These are phyloP conservation scores for Ophion costatus DNA, from an alignment of 2,888 invertebrate species.

Conservation along the genomic window DNA sequence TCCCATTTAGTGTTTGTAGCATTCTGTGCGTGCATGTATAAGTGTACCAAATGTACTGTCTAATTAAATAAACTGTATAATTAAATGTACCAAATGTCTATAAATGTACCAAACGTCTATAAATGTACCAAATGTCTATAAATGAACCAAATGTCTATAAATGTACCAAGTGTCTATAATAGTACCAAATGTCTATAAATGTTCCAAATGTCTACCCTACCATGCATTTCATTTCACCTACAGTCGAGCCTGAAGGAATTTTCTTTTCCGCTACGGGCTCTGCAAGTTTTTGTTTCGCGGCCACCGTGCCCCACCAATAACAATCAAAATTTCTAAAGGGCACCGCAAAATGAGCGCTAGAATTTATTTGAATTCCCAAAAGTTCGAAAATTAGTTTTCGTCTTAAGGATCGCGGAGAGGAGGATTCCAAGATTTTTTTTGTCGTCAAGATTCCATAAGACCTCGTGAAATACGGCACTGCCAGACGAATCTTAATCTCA, in stretches of 20 bases:
- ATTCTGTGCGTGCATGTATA: neutral
- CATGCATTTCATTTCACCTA: neutral
- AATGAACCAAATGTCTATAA: too few species aligned
- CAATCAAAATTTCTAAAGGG: too few species aligned
- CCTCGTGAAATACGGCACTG: conserved; percentile 74
- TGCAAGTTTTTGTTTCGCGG: neutral
- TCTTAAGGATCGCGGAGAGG: neutral
- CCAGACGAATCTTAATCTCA: conserved; percentile 77
- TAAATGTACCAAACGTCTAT: too few species aligned
- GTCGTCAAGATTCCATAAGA: neutral
- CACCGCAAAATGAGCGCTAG: too few species aligned
- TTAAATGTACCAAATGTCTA: too few species aligned
- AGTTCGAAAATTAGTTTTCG: neutral
- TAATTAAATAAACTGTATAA: too few species aligned
- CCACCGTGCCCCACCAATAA: neutral
- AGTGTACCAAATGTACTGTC: neutral
- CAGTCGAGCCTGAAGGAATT: conserved; percentile 14
- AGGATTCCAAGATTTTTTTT: neutral
- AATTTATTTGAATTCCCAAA: too few species aligned
- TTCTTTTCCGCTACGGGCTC: neutral
- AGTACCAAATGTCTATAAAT: too few species aligned
- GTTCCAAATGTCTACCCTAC: neutral
- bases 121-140: too few species aligned
- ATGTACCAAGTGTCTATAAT: too few species aligned
- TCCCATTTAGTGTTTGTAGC: neutral